Conservation (phyloP, 1,140 invertebrate genomes). For the Oncopeltus fasciatus region DNA sequence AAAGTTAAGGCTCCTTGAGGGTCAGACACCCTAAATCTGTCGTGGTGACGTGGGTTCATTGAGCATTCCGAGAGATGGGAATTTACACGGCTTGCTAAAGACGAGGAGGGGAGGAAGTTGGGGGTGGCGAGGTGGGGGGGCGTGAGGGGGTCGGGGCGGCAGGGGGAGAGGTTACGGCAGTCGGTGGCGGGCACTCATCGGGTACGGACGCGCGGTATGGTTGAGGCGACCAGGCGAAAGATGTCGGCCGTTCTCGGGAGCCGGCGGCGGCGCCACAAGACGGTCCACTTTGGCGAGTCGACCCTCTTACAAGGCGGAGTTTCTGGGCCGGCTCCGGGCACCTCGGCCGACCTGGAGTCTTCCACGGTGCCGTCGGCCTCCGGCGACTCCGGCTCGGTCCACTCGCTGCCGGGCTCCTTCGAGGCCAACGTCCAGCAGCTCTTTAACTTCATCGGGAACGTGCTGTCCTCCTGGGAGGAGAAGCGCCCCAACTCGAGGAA, state of each 20-base stretch:
- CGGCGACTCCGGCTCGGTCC: slow-evolving; percentile 35
- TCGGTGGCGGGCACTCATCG: slow-evolving; percentile 17
- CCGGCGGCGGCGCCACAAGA: slow-evolving; percentile 50
- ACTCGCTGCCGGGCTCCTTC: slow-evolving; percentile 31
- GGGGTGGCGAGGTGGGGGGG: neutral
- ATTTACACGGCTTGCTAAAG: neutral
- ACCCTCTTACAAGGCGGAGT: slow-evolving; percentile 40
- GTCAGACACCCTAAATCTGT: too few relatives aligned
- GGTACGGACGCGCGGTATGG: slow-evolving; percentile 21
- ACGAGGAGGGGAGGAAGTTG: neutral
- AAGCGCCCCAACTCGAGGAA: slow-evolving; percentile 12
- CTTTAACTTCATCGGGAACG: slow-evolving; percentile 54
- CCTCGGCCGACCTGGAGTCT: too few relatives aligned
- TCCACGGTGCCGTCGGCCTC: too few relatives aligned
- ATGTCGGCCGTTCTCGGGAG: slow-evolving; percentile 32
- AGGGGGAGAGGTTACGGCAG: neutral
- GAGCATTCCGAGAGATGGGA: neutral
- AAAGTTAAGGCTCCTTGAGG: too few relatives aligned
- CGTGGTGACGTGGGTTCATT: neutral
- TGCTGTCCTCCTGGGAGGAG: slow-evolving; percentile 26
- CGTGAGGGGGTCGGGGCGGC: neutral
- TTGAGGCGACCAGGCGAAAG: slow-evolving; percentile 13
- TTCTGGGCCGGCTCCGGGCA: slow-evolving; percentile 28
- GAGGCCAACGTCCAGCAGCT: slow-evolving; percentile 51
- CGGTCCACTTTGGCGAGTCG: slow-evolving; percentile 58